phyloP scores from a whole-genome alignment of 1,140 invertebrate species.

The Goniozus legneri region DNA sequence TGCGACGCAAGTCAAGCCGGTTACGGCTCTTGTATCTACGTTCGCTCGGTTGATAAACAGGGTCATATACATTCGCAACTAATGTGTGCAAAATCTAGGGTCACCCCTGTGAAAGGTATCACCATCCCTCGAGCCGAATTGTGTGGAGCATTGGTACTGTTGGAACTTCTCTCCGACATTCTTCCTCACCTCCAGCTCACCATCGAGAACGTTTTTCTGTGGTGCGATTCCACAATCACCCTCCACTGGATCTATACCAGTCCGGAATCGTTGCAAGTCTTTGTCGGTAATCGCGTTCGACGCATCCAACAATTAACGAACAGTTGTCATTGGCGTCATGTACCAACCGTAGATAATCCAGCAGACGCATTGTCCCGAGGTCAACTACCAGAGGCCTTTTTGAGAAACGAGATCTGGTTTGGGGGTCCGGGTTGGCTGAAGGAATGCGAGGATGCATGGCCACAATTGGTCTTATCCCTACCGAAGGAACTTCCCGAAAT shows the following conservation, averaged over 20 bases:
- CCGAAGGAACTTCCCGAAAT: not conserved
- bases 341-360: slow-evolving; percentile 31
- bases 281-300: slow-evolving; percentile 41
- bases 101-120: slow-evolving; percentile 33
- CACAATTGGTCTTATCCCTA: not conserved
- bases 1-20: slow-evolving; percentile 25
- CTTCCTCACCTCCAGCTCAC: not conserved
- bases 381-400: slow-evolving; percentile 12
- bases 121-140: slow-evolving; percentile 30
- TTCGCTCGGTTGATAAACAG: slow-evolving; percentile 13
- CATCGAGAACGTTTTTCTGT: slow-evolving; percentile 9
- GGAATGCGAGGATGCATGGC: not conserved
- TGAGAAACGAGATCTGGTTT: slow-evolving; percentile 17
- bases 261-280: slow-evolving; percentile 33
- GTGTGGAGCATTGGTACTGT: slow-evolving; percentile 18
- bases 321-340: slow-evolving; percentile 27
- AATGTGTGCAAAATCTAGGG: slow-evolving; percentile 20
- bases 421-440: slow-evolving; percentile 26
- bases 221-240: slow-evolving; percentile 21
- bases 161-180: slow-evolving; percentile 1
- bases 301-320: slow-evolving; percentile 32
- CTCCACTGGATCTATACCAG: slow-evolving; percentile 22
- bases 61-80: not conserved
- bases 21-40: slow-evolving; percentile 23
- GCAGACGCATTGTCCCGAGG: slow-evolving; percentile 38